Conservation (phyloP, 2,888 invertebrate species). For the Portevinia maculata region DNA sequence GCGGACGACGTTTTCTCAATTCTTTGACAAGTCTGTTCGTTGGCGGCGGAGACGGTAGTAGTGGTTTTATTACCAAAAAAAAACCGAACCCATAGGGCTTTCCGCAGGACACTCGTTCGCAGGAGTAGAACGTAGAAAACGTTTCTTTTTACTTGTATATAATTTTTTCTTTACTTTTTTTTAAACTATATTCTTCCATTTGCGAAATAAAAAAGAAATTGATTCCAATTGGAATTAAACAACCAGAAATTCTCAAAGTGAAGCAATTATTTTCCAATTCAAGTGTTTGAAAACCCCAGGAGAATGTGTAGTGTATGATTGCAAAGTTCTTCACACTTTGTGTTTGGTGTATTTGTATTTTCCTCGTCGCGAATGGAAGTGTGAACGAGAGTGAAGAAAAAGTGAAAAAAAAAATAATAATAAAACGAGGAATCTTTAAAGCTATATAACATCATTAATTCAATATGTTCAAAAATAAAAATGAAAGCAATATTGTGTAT, state of each 20-base stretch:
- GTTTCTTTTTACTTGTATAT: slow-evolving; percentile 54
- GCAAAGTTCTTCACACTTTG: slow-evolving; percentile 37
- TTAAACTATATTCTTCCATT: slow-evolving; percentile 21
- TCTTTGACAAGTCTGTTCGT: slow-evolving; percentile 58
- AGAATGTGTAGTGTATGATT: slow-evolving; percentile 45
- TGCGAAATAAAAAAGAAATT: slow-evolving; percentile 1
- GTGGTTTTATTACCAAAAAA: slow-evolving; percentile 61
- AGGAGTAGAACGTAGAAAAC: slow-evolving; percentile 51
- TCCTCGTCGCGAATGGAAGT: slow-evolving; percentile 4
- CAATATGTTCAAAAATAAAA: slow-evolving; percentile 84
- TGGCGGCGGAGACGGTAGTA: slow-evolving; percentile 48
- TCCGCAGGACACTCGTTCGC: slow-evolving; percentile 59
- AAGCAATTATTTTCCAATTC: background rate
- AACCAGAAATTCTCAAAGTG: background rate
- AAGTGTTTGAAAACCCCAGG: background rate
- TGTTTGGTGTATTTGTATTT: slow-evolving; percentile 19
- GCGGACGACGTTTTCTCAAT: slow-evolving; percentile 40
- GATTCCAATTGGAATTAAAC: slow-evolving; percentile 38
- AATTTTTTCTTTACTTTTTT: slow-evolving; percentile 41
- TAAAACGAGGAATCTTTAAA: slow-evolving; percentile 21
- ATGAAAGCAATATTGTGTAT: slow-evolving; percentile 90
- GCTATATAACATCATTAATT: slow-evolving; percentile 43
- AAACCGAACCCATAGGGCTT: slow-evolving; percentile 57
- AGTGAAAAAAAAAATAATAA: slow-evolving; percentile 29
- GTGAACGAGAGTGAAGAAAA: slow-evolving; percentile 14